Base-by-base conservation (phyloP, 2,888 invertebrate genomes). In the Cheilosia scutellata region DNA sequence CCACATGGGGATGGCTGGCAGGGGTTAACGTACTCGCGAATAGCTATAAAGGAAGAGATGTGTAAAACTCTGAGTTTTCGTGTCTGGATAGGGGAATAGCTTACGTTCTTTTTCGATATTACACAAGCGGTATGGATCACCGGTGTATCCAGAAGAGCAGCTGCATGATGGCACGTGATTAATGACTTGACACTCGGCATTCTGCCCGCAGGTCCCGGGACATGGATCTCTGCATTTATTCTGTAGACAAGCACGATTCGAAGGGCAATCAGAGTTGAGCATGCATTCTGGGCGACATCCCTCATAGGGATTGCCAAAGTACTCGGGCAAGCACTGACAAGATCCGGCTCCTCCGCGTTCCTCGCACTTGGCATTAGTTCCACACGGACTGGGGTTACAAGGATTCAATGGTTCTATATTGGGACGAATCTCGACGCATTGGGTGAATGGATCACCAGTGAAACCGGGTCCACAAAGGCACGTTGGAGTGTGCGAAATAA, bases 1-100 rank as follows among this genome's bases (percentile, higher is more conserved):
- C 97, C 97, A 90, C 97, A 97, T 0, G 96, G 96, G 2, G 96
- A 95, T 65, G 96, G 96, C 87, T 93, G 92, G 90, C 97, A 97
- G 2, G 96, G 96, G 89, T 95, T 93, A 4, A 92, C 90, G 77
- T 93, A 93, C 44, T 91, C 90, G 29, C 91, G 88, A 60, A 91
- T 89, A 44, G 93, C 95, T 95, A 88, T 20, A 90, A 89, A 25
- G 9, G 13, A 51, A 37, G 11, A 29, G 4, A 7, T 42, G 53
- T 1, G n/a, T 42, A 13, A 55, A 20, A 9, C 40, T 90, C 89
- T n/a, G 44, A 9, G 7, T 7, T 11, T 0, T 44, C 9, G 40
- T 9, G 40, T 6, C 4, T 31, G 20, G 31, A 16, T 37, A 0
- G 1, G 94, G 94, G 42, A 29, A 20, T 58, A 20, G 88, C 94